phyloP scores from a whole-genome alignment of 2,888 invertebrate genomes.

The Caenorhabditis sp. region DNA sequence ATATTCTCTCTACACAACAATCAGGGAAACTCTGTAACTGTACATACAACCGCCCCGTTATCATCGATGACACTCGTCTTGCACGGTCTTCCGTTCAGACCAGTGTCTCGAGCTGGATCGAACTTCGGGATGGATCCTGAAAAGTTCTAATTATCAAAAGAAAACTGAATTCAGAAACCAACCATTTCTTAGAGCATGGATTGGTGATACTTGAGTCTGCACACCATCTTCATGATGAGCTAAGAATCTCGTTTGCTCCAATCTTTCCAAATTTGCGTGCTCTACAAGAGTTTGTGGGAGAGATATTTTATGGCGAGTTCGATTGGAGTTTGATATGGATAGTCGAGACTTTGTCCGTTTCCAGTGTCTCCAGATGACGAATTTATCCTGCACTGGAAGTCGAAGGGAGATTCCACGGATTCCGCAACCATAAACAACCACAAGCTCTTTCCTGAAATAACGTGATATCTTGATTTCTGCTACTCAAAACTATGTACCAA shows the following conservation, averaged over 20 bases:
- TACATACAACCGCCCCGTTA: conserved; percentile 49
- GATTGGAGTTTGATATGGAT: conserved; percentile 42
- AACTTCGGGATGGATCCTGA: conserved; percentile 42
- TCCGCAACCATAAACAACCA: conserved; percentile 79
- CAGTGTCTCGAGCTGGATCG: conserved; percentile 28
- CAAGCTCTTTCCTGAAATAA: conserved; percentile 77
- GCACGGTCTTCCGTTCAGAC: conserved; percentile 40
- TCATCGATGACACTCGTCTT: conserved; percentile 48
- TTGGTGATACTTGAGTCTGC: conserved; percentile 63
- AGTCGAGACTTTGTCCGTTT: conserved; percentile 65
- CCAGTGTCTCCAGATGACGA: conserved; percentile 72
- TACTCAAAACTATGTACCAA: conserved; percentile 13
- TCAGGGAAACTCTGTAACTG: conserved; percentile 58
- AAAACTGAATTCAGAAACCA: background rate
- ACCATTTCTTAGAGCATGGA: conserved; percentile 67
- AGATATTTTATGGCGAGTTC: conserved; percentile 58
- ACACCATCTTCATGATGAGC: conserved; percentile 58
- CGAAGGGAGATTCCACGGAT: conserved; percentile 73
- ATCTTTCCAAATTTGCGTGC: conserved; percentile 49
- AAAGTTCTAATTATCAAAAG: background rate
- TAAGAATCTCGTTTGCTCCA: conserved; percentile 69
- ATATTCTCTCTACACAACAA: conserved; percentile 21
- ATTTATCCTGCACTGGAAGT: conserved; percentile 77
- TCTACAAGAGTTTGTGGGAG: conserved; percentile 59
- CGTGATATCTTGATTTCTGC: no score